Evolutionary conservation across 2,888 invertebrate species (phyloP), one percentile per base, ranked within the genome.

Genomic region (Tineola bisselliella): DNA sequence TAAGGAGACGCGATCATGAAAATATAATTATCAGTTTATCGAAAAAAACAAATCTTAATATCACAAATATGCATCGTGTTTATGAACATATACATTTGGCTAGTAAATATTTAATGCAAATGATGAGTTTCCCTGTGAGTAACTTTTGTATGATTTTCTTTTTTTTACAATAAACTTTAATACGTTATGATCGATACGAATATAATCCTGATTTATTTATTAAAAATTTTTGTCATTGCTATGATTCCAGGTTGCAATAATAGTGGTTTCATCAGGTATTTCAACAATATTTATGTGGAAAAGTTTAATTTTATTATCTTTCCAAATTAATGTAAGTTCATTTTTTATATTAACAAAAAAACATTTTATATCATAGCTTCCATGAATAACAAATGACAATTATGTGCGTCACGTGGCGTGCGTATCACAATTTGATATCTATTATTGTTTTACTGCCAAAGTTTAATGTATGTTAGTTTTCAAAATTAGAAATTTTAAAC

Each of bases 241-340:
- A 25, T 6, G 10, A 38, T 38, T 38, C n/a, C 38, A 38, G 38
- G n/a, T 38, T 38, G 38, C 38, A 38, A n/a, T 38, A 38, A 38
- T 38, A 1, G n/a, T 82, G 33, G 65, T 76, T 2, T 67, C 75
- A 8, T 76, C 84, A 0, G 80, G 81, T 0, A 62, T 82, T 19
- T 68, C 74, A 0, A 76, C 81, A 1, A 80, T 76, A 30, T 69
- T 82, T 66, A 61, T 80, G 1, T 44, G 80, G 17, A 79, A 77
- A 62, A 69, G 67, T 64, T 65, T 77, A 59, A 74, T 81, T 10
- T 67, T 64, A 57, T 56, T 70, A 0, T 63, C 77, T 62, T 76
- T 80, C 67, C 65, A 64, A 2, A 66, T 67, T 0, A 64, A 65
- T 44, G 62, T 60, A 56, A 62, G 60, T 62, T 25, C 8, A 19